Percentiles rank a stretch among this genome's conserved stretches.
Conservation (phyloP, 2,113 vertebrate genomes). For the Corydoras maculifer region DNA sequence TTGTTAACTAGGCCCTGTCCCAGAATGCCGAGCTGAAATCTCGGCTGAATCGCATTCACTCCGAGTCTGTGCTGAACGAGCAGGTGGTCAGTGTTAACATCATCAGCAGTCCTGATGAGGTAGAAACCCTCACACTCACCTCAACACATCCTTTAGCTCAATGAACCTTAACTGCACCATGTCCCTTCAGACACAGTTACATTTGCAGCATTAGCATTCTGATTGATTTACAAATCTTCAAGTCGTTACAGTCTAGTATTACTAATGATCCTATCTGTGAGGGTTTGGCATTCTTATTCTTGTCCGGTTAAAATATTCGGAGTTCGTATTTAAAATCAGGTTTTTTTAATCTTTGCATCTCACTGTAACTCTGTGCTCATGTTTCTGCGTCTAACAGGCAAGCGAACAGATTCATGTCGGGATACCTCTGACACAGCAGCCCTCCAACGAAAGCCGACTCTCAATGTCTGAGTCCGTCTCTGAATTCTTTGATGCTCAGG, state of each 20-base stretch:
- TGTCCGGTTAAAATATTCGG: too few relatives aligned
- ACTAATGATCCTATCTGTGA: too few relatives aligned
- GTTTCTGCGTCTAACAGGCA: constrained; percentile 57
- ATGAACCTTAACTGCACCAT: neutral
- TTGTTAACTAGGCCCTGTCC: constrained; percentile 77
- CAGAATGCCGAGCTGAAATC: constrained; percentile 96
- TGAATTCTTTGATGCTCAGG: constrained; percentile 98
- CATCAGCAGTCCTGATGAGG: constrained; percentile 95
- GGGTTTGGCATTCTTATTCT: too few relatives aligned
- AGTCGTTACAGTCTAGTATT: too few relatives aligned
- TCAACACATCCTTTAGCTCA: neutral
- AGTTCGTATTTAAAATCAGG: too few relatives aligned
- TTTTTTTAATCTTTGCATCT: too few relatives aligned
- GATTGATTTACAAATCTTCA: too few relatives aligned
- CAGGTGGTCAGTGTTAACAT: constrained; percentile 98
- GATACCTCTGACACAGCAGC: constrained; percentile 92
- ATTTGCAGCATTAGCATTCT: too few relatives aligned
- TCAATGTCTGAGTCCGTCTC: constrained; percentile 98
- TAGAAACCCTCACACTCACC: constrained; percentile 55
- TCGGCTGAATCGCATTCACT: constrained; percentile 94
- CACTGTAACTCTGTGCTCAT: constrained; percentile 32
- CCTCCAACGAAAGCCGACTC: constrained; percentile 92
- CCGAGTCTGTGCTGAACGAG: constrained; percentile 91
- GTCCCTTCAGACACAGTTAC: too few relatives aligned
- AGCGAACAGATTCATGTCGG: constrained; percentile 81